Conservation (phyloP, 1,140 invertebrate genomes). For the Aphidius gifuensis region DNA sequence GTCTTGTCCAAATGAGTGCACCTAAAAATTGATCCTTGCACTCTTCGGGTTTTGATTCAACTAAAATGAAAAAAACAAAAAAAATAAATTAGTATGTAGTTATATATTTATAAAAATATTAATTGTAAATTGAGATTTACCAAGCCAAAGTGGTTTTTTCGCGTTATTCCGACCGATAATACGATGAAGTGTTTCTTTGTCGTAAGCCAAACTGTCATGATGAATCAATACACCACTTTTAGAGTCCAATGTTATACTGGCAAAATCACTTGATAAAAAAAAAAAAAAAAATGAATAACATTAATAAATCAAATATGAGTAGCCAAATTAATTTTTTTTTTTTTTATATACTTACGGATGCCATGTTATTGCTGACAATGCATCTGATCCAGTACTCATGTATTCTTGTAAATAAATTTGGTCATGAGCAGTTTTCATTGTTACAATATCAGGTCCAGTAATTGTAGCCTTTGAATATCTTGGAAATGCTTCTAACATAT, state of each 20-base stretch:
- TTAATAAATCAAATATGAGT: too few relatives aligned
- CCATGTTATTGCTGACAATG: constrained; percentile 61
- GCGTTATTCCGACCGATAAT: constrained; percentile 29
- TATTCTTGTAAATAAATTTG: constrained; percentile 59
- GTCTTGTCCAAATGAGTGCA: constrained; percentile 48
- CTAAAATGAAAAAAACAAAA: constrained; percentile 27
- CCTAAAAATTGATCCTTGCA: constrained; percentile 44
- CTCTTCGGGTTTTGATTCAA: constrained; percentile 45
- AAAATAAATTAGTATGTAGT: constrained; percentile 5
- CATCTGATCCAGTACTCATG: constrained; percentile 53
- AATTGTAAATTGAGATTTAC: constrained; percentile 28
- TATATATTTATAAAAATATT: constrained; percentile 6
- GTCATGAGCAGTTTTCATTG: constrained; percentile 44
- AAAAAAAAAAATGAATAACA: not conserved
- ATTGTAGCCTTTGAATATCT: constrained; percentile 45
- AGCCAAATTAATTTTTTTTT: not conserved
- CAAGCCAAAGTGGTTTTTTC: constrained; percentile 51
- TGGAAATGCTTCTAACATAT: constrained; percentile 60
- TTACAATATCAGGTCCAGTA: constrained; percentile 48
- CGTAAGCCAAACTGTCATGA: constrained; percentile 35
- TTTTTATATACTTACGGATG: constrained; percentile 58
- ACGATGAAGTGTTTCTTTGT: constrained; percentile 40
- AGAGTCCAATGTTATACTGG: constrained; percentile 28
- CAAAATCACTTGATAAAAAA: constrained; percentile 33
- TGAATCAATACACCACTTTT: constrained; percentile 33